A percentile compares a stretch with the other conserved stretches of the same genome.
Conservation (phyloP, 1,140 invertebrate species). For the Hypothenemus hampei region DNA sequence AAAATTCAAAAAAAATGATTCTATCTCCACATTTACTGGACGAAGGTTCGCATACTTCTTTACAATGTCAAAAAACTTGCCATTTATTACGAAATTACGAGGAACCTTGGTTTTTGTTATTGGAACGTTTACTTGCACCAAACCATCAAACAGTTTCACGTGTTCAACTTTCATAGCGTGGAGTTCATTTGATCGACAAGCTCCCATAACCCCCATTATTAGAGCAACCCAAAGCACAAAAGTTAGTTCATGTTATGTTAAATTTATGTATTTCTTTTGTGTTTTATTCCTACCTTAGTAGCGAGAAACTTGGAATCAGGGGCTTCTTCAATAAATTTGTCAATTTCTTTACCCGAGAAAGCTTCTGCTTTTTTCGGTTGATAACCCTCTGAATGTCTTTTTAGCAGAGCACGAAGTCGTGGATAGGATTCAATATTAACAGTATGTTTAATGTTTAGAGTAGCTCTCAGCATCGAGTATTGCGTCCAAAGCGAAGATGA, state of each 20-base stretch:
- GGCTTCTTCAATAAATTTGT: constrained; percentile 22
- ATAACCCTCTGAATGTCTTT: constrained; percentile 23
- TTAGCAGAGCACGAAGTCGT: constrained; percentile 15
- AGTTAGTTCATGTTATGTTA: no score
- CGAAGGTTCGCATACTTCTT: neutral
- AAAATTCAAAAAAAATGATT: no score
- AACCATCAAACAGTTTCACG: constrained; percentile 9
- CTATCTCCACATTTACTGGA: no score
- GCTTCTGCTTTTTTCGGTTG: constrained; percentile 27
- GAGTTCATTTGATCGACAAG: constrained; percentile 17
- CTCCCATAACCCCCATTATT: constrained; percentile 26
- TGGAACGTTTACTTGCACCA: constrained; percentile 11
- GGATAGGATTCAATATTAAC: constrained; percentile 22
- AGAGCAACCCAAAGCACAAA: constrained; percentile 25
- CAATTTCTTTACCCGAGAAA: constrained; percentile 24
- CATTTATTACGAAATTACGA: constrained; percentile 17
- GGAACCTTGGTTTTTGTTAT: constrained; percentile 16
- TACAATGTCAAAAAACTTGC: constrained; percentile 15
- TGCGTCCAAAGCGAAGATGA: constrained; percentile 33
- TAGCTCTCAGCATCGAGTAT: constrained; percentile 35
- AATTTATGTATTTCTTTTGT: no score
- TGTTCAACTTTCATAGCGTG: constrained; percentile 8
- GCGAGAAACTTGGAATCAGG: constrained; percentile 29
- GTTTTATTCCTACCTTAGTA: constrained; percentile 23
- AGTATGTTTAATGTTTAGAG: constrained; percentile 25